Percentiles rank a stretch among this genome's conserved stretches.
Evolutionary conservation across 2,113 vertebrate species (phyloP).

Genomic region (Megaptera novaeangliae): DNA sequence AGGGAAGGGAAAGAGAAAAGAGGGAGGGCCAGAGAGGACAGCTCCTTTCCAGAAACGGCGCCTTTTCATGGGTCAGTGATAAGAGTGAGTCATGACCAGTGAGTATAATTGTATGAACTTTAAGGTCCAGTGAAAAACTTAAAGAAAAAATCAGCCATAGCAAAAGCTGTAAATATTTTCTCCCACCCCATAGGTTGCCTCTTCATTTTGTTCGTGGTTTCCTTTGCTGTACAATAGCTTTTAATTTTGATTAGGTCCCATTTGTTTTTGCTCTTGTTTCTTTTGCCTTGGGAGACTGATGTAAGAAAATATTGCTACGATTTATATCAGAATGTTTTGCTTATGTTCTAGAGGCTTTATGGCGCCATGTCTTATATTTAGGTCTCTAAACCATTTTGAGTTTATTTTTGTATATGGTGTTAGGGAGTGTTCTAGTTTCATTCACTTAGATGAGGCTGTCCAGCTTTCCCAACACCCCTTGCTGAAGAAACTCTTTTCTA

Average conservation of each 20-base stretch:
- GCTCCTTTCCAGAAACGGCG: neutral
- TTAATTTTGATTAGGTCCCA: neutral
- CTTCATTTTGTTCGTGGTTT: neutral
- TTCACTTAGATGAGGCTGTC: neutral
- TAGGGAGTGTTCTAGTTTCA: neutral
- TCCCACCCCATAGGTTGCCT: neutral
- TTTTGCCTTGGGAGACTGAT: neutral
- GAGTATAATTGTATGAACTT: neutral
- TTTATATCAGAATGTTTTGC: neutral
- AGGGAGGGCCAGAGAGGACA: neutral
- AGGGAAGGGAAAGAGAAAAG: neutral
- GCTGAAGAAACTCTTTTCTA: neutral
- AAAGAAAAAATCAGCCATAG: neutral
- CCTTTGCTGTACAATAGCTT: neutral
- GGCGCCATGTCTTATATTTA: neutral
- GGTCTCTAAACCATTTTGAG: neutral
- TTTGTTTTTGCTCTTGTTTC: neutral
- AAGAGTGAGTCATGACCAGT: neutral
- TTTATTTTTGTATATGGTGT: neutral
- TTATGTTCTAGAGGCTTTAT: neutral
- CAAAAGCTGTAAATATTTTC: neutral
- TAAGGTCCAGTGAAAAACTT: neutral
- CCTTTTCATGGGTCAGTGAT: neutral
- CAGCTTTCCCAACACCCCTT: neutral
- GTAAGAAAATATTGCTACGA: neutral